These are phyloP conservation scores for Neoscelio sp. DNA, from an alignment of 2,888 invertebrate species.

Conservation along the genomic window DNA sequence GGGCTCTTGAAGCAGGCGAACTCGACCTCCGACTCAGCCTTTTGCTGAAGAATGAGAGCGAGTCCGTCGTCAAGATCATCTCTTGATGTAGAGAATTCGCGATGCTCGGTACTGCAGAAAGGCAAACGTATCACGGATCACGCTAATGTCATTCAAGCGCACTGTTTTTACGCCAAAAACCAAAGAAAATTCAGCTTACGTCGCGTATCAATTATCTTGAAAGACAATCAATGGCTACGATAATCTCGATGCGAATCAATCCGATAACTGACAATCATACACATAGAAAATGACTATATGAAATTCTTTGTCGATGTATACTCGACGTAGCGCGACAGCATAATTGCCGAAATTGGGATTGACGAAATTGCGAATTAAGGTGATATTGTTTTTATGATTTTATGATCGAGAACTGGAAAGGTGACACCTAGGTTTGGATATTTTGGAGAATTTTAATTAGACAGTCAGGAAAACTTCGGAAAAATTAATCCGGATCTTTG, in stretches of 20 bases:
- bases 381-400: background rate
- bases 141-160: conserved; percentile 16
- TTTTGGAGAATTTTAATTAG: too few relatives aligned
- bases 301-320: background rate
- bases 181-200: conserved; percentile 17
- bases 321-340: conserved; percentile 13
- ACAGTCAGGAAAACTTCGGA: too few relatives aligned
- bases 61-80: conserved; percentile 80
- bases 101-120: conserved; percentile 52
- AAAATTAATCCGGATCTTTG: too few relatives aligned
- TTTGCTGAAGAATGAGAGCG: conserved; percentile 79
- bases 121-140: conserved; percentile 32
- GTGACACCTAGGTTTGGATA: too few relatives aligned
- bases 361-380: background rate
- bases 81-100: conserved; percentile 70
- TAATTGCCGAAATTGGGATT: too few relatives aligned
- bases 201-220: conserved; percentile 36
- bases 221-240: conserved; percentile 51
- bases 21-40: conserved; percentile 81
- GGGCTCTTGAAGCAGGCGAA: conserved; percentile 82
- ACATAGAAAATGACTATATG: conserved; percentile 21
- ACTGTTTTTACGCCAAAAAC: background rate
- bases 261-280: conserved; percentile 55
- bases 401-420: background rate
- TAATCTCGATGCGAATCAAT: conserved; percentile 38